These are phyloP conservation scores for Rhombomys opimus DNA, from an alignment of 2,113 vertebrate genomes.

Conservation along the genomic window DNA sequence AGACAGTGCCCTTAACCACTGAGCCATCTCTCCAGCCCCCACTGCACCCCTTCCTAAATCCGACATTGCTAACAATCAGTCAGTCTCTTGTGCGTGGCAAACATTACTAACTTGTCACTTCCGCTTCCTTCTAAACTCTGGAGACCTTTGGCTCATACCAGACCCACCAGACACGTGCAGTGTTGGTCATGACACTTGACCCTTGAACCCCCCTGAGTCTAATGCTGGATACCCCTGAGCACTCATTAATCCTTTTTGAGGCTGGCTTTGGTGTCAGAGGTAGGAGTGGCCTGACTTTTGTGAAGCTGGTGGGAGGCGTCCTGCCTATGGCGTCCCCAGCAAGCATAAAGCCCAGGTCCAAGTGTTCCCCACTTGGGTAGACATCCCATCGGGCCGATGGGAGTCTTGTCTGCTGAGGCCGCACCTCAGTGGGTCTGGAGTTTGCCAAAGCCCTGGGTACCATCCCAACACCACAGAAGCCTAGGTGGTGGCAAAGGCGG, in stretches of 20 bases:
- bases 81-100: neutral
- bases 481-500: neutral
- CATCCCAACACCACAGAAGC: neutral
- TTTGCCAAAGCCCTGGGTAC: neutral
- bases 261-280: neutral
- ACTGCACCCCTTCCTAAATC: neutral
- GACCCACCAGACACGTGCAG: neutral
- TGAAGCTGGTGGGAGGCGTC: neutral
- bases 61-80: neutral
- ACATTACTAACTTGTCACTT: neutral
- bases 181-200: too few species aligned
- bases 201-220: neutral
- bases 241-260: neutral
- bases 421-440: neutral
- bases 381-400: neutral
- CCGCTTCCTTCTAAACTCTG: neutral
- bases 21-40: too few species aligned
- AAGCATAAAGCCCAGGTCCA: neutral
- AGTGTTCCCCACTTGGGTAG: fast-evolving
- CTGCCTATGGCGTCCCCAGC: neutral
- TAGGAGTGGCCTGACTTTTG: neutral
- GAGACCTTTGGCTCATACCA: neutral
- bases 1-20: too few species aligned
- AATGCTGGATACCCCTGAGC: neutral
- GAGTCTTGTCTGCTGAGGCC: neutral